Evolutionary conservation across 2,888 invertebrate genomes (phyloP).

Genomic region (Empis livida): DNA sequence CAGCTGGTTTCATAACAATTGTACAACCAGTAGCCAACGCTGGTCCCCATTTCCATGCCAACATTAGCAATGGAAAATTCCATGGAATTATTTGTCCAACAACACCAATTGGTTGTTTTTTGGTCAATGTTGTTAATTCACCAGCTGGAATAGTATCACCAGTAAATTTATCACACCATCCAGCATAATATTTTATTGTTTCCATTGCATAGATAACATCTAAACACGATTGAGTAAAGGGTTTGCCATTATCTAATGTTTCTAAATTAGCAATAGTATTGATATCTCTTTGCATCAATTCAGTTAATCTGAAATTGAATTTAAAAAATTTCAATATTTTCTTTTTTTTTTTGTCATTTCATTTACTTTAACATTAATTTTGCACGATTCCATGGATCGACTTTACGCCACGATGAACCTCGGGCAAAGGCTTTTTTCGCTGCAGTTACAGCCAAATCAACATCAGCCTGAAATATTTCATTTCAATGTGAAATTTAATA

Average conservation of each 20-base stretch:
- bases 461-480: conserved; percentile 49
- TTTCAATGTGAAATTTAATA: not conserved
- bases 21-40: conserved; percentile 54
- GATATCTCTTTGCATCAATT: conserved; percentile 62
- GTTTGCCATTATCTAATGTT: conserved; percentile 69
- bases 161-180: conserved; percentile 77
- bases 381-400: conserved; percentile 72
- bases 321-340: not conserved
- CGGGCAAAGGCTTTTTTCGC: conserved; percentile 65
- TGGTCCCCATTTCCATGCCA: conserved; percentile 67
- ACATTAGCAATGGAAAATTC: conserved; percentile 71
- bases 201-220: conserved; percentile 41
- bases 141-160: conserved; percentile 74
- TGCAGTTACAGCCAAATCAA: conserved; percentile 67
- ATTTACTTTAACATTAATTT: conserved; percentile 48
- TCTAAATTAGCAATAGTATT: conserved; percentile 62
- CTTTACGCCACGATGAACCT: conserved; percentile 60
- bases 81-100: conserved; percentile 73
- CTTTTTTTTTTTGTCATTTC: conserved; percentile 5
- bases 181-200: conserved; percentile 58
- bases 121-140: conserved; percentile 51
- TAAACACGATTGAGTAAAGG: conserved; percentile 42
- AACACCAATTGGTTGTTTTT: conserved; percentile 63
- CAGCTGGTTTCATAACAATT: conserved; percentile 68
- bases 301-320: conserved; percentile 46